These are phyloP conservation scores for Acestrorhynchus altus DNA, from an alignment of 2,797 vertebrate species.

Conservation along the genomic window DNA sequence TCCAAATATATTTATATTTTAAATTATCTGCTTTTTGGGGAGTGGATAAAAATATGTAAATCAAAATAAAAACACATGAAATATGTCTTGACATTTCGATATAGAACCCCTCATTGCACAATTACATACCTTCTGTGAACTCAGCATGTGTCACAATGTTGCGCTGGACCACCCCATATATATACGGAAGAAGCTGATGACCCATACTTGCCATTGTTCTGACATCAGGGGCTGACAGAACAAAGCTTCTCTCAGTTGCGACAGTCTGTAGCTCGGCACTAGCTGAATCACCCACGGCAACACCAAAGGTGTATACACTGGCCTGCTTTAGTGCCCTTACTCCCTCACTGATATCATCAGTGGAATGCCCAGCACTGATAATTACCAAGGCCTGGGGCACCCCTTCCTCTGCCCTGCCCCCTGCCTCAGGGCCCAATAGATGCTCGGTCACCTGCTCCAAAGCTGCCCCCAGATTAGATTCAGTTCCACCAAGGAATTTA, in stretches of 20 bases:
- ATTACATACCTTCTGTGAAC: slow-evolving; percentile 95
- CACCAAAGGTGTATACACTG: slow-evolving; percentile 83
- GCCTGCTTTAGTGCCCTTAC: slow-evolving; percentile 88
- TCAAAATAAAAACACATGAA: not conserved
- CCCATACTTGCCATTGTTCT: slow-evolving; percentile 78
- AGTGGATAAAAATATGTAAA: not conserved
- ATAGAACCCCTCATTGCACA: slow-evolving; percentile 52
- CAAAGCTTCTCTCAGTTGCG: slow-evolving; percentile 88
- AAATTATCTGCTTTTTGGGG: not conserved
- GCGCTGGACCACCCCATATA: slow-evolving; percentile 88
- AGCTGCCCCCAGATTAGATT: slow-evolving; percentile 90
- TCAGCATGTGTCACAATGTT: slow-evolving; percentile 87
- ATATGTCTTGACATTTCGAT: not conserved
- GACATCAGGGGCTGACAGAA: slow-evolving; percentile 85
- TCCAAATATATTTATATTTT: not conserved
- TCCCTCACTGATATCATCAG: slow-evolving; percentile 87
- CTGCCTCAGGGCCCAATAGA: slow-evolving; percentile 84
- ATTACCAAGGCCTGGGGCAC: slow-evolving; percentile 91
- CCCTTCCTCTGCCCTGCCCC: slow-evolving; percentile 91
- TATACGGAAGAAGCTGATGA: slow-evolving; percentile 83
- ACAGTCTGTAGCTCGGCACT: slow-evolving; percentile 86
- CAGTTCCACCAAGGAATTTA: slow-evolving; percentile 81
- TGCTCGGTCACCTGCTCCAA: slow-evolving; percentile 87
- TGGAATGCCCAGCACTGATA: slow-evolving; percentile 89
- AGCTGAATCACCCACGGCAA: slow-evolving; percentile 82